Percentiles rank a stretch among this genome's conserved stretches.
Conservation (phyloP, 2,797 vertebrate genomes). For the Pangasius krempfi region DNA sequence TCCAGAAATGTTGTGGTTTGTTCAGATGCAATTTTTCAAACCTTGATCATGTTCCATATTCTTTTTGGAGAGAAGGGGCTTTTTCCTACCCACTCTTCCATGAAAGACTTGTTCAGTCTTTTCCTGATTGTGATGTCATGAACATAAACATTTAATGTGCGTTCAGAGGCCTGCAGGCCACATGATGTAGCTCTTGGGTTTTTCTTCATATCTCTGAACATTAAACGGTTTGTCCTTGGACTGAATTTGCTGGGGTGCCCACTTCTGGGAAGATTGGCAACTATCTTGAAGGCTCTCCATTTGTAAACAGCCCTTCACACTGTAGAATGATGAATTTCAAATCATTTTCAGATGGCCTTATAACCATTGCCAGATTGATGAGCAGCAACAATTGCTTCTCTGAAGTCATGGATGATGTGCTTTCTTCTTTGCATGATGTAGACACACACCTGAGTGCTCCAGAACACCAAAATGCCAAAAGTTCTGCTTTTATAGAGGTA, state of each 20-base stretch:
- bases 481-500: not conserved
- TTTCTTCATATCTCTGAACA: constrained; percentile 2
- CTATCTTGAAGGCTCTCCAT: not conserved
- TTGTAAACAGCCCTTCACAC: not conserved
- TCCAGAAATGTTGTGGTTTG: not conserved
- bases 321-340: not conserved
- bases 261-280: not conserved
- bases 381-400: not conserved
- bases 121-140: not conserved
- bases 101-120: not conserved
- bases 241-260: not conserved
- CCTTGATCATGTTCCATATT: not conserved
- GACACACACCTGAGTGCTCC: not conserved
- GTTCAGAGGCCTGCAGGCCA: not conserved
- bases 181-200: not conserved
- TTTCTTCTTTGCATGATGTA: not conserved
- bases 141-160: not conserved
- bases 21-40: not conserved
- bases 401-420: not conserved
- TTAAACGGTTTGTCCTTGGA: not conserved
- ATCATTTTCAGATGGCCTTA: not conserved
- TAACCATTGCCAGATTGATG: not conserved
- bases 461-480: not conserved
- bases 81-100: not conserved
- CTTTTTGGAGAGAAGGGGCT: not conserved